A percentile compares a stretch with the other conserved stretches of the same genome.
These are phyloP conservation scores for Watsonalla cultraria DNA, from an alignment of 2,888 invertebrate genomes.

Conservation along the genomic window DNA sequence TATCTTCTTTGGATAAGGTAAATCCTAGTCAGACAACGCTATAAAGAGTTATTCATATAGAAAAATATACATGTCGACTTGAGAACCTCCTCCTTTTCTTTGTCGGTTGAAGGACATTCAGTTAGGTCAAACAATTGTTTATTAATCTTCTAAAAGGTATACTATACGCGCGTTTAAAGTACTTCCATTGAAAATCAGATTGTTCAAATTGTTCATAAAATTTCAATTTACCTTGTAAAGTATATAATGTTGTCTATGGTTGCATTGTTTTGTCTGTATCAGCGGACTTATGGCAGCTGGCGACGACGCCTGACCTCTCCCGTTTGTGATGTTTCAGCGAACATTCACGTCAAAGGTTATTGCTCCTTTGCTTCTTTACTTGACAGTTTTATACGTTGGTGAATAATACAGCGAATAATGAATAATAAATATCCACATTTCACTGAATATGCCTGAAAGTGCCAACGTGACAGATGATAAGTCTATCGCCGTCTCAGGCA, in stretches of 20 bases:
- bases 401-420: too few relatives aligned
- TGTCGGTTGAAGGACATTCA: background rate
- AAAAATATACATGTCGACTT: too few relatives aligned
- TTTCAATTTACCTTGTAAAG: background rate
- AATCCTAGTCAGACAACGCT: too few relatives aligned
- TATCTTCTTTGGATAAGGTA: too few relatives aligned
- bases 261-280: background rate
- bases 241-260: background rate
- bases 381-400: too few relatives aligned
- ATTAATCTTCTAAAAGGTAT: background rate
- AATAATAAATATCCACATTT: too few relatives aligned
- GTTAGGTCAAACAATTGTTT: background rate
- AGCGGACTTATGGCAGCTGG: background rate
- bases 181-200: too few relatives aligned
- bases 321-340: background rate
- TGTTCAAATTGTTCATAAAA: background rate
- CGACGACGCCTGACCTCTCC: constrained; percentile 6
- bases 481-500: too few relatives aligned
- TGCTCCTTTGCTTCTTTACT: too few relatives aligned
- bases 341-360: background rate
- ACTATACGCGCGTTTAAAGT: background rate
- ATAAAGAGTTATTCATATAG: too few relatives aligned
- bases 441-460: too few relatives aligned
- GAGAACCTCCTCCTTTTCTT: background rate
- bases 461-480: too few relatives aligned